Evolutionary conservation across 2,797 vertebrate genomes (phyloP).

Genomic region (Chrosomus eos): DNA sequence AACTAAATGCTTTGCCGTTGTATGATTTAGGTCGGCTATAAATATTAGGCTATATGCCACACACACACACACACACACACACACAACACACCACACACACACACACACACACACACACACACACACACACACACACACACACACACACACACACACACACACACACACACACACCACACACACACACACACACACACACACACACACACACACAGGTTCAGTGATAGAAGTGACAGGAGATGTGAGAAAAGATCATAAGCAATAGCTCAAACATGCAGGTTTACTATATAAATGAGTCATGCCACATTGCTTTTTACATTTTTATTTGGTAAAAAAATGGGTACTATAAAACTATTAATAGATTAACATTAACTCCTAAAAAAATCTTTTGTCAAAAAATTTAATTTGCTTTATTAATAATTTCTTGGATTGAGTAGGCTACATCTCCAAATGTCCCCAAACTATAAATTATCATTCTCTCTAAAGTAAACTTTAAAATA

Average conservation of each 20-base stretch:
- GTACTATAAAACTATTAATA: neutral
- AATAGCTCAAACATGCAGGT: neutral
- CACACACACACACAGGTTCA: neutral
- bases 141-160: too few relatives aligned
- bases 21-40: neutral
- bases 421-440: neutral
- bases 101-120: neutral
- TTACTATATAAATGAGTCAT: neutral
- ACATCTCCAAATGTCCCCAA: neutral
- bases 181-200: slow-evolving; percentile 14
- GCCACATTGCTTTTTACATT: neutral
- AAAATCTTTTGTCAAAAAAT: neutral
- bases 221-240: neutral
- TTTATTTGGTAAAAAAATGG: too few relatives aligned
- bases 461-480: neutral
- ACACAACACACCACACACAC: neutral
- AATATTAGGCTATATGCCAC: neutral
- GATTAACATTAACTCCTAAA: neutral
- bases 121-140: neutral
- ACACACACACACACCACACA: slow-evolving; percentile 14
- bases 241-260: neutral
- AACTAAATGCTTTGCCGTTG: neutral
- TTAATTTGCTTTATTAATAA: neutral
- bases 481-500: neutral
- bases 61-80: neutral